Conservation (phyloP, 2,113 vertebrate species). For the Todiramphus saurophagus region DNA sequence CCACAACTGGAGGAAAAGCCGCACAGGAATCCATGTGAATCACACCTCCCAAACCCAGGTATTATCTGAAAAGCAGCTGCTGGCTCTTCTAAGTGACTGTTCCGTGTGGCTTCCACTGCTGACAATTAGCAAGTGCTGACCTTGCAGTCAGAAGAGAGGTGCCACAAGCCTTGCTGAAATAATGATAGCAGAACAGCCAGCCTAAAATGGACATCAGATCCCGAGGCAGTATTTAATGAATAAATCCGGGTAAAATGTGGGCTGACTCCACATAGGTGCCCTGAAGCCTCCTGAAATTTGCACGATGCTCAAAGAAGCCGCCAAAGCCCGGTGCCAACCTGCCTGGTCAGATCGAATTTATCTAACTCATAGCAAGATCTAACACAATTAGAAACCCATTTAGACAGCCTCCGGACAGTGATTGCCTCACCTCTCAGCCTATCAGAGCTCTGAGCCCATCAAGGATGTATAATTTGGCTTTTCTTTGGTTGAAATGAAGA, state of each 20-base stretch:
- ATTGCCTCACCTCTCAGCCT: constrained; percentile 33
- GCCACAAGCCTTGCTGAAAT: constrained; percentile 30
- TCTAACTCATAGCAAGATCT: constrained; percentile 53
- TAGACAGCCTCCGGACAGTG: constrained; percentile 47
- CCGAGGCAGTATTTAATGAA: constrained; percentile 46
- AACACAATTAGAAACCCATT: constrained; percentile 61
- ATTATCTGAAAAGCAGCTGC: background rate
- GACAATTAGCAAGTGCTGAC: constrained; percentile 24
- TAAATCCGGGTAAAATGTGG: constrained; percentile 49
- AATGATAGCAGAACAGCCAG: constrained; percentile 36
- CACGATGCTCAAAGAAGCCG: constrained; percentile 55
- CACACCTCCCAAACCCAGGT: background rate
- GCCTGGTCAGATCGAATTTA: constrained; percentile 60
- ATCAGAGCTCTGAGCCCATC: constrained; percentile 32
- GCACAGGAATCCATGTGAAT: background rate
- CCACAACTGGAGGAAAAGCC: background rate
- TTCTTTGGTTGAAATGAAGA: constrained; percentile 41
- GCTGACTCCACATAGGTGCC: constrained; percentile 54
- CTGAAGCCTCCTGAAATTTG: constrained; percentile 57
- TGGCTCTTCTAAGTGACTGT: background rate
- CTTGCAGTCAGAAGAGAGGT: constrained; percentile 38
- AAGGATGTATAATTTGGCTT: constrained; percentile 41
- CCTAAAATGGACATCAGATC: constrained; percentile 51
- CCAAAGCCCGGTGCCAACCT: constrained; percentile 57
- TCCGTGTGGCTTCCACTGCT: background rate